phyloP scores from a whole-genome alignment of 2,113 vertebrate species.

The Odocoileus hemionus region DNA sequence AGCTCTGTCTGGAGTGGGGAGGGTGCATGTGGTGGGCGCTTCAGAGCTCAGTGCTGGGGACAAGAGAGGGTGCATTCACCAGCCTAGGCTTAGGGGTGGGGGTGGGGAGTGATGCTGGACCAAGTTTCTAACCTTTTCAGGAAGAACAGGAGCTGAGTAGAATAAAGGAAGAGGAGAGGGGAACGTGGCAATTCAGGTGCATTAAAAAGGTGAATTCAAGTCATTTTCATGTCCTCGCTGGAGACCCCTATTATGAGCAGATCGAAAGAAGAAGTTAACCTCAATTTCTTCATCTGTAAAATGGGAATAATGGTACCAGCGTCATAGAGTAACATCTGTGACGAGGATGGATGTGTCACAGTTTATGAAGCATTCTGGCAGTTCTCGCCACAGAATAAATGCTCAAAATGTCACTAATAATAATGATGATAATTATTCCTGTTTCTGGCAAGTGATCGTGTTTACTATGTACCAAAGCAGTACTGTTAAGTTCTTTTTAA shows the following conservation, averaged over 20 bases:
- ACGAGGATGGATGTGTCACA: neutral
- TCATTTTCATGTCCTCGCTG: accelerated
- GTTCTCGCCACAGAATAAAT: neutral
- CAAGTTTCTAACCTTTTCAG: neutral
- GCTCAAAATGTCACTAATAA: neutral
- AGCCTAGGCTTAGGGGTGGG: neutral
- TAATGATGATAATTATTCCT: too few species aligned
- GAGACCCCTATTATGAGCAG: neutral
- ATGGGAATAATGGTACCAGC: neutral
- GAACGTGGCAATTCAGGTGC: accelerated
- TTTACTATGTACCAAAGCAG: neutral
- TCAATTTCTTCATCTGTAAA: neutral
- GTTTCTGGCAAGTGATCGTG: neutral
- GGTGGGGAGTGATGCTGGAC: accelerated
- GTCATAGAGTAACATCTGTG: accelerated
- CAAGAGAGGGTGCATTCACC: too few species aligned
- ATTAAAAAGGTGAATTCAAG: neutral
- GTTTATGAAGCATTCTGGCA: neutral
- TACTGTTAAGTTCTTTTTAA: neutral
- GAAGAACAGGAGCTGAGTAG: neutral
- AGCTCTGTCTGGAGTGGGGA: neutral
- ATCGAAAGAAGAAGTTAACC: neutral
- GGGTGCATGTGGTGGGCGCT: neutral
- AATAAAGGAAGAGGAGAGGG: accelerated
- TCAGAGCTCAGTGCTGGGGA: accelerated